Conservation (phyloP, 53 echinoderm and acorn worm genomes). For the Zoroaster sp. region DNA sequence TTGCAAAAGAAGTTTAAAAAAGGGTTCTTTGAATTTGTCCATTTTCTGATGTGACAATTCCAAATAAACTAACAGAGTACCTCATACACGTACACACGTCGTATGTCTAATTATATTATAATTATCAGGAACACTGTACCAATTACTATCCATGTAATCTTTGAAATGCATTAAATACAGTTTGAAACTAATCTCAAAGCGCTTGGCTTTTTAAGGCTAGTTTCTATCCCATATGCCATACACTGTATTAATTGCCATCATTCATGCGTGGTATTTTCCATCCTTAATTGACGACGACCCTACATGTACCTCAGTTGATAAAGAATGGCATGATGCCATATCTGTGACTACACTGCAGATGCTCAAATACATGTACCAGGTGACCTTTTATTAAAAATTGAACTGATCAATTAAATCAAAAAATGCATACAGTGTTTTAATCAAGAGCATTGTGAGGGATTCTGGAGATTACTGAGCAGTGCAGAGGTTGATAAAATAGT, state of each 20-base stretch:
- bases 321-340: neutral
- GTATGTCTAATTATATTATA: too few species aligned
- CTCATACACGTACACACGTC: too few species aligned
- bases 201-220: too few species aligned
- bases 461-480: too few species aligned
- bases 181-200: too few species aligned
- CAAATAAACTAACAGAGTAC: neutral
- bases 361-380: neutral
- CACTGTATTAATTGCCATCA: neutral
- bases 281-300: neutral
- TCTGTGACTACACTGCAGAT: neutral
- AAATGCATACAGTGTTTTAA: neutral
- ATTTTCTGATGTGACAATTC: neutral
- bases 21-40: neutral
- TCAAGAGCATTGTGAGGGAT: too few species aligned
- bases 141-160: too few species aligned
- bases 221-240: neutral
- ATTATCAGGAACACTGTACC: too few species aligned
- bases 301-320: neutral
- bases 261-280: neutral
- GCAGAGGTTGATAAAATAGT: too few species aligned
- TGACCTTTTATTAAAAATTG: neutral
- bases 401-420: neutral
- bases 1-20: neutral
- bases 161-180: too few species aligned